phyloP scores from a whole-genome alignment of 2,888 invertebrate genomes.

The Xanthia togata region DNA sequence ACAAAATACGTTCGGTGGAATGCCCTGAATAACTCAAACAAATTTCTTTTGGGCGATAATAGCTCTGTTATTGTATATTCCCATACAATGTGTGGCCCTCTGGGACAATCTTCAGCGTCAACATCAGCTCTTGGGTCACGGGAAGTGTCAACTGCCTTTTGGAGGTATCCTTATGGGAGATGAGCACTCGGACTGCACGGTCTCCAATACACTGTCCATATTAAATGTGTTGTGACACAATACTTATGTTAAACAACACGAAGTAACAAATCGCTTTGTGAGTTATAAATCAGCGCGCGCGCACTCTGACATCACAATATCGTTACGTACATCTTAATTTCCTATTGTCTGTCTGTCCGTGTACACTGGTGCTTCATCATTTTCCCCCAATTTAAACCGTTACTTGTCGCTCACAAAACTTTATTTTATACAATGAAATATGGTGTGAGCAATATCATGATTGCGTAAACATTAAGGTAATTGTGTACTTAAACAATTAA shows the following conservation, averaged over 20 bases:
- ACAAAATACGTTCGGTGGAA: too few species aligned
- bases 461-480: background rate
- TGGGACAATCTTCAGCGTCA: background rate
- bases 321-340: slow-evolving; percentile 37
- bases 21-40: too few species aligned
- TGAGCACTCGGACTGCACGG: background rate
- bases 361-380: slow-evolving; percentile 8
- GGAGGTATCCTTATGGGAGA: background rate
- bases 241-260: background rate
- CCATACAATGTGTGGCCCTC: background rate
- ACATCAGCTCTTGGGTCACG: background rate
- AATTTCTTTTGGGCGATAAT: too few species aligned
- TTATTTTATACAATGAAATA: background rate
- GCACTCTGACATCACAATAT: slow-evolving; percentile 23
- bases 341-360: slow-evolving; percentile 33
- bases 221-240: background rate
- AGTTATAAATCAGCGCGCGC: slow-evolving; percentile 16
- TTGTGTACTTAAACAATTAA: slow-evolving; percentile 1
- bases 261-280: background rate
- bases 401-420: slow-evolving; percentile 13
- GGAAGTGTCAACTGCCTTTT: background rate
- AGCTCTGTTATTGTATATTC: too few species aligned
- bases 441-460: background rate
- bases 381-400: slow-evolving; percentile 3
- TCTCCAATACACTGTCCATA: background rate